Evolutionary conservation across 2,113 vertebrate genomes (phyloP).

Genomic region (Cervus canadensis): DNA sequence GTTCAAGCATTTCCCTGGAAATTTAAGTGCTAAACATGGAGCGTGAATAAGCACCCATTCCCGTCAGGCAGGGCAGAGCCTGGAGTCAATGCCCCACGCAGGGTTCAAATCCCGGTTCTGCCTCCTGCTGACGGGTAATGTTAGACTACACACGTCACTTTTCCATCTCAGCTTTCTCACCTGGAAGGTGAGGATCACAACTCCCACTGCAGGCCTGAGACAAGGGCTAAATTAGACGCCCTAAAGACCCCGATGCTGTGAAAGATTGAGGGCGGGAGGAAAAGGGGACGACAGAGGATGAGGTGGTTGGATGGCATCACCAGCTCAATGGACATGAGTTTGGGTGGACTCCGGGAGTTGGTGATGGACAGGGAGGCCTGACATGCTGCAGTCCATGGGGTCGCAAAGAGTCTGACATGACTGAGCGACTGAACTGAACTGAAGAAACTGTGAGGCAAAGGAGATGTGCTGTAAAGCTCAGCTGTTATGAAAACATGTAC

Average conservation of each 20-base stretch:
- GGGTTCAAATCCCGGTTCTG: background rate
- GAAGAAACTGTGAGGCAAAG: background rate
- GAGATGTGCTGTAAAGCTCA: background rate
- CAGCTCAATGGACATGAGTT: background rate
- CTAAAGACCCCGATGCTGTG: background rate
- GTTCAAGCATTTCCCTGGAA: constrained; percentile 62
- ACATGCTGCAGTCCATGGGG: rapidly evolving
- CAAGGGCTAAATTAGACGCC: rapidly evolving
- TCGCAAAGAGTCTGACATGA: rapidly evolving
- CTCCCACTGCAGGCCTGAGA: background rate
- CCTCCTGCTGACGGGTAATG: background rate
- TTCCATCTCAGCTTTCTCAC: background rate
- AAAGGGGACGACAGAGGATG: background rate
- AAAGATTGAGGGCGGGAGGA: background rate
- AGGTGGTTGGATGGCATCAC: background rate
- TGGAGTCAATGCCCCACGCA: background rate
- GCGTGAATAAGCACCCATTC: constrained; percentile 37
- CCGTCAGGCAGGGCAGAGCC: rapidly evolving
- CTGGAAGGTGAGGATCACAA: background rate
- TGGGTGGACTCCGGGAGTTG: background rate
- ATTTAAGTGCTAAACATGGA: constrained; percentile 63
- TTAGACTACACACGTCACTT: background rate
- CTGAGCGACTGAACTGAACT: background rate
- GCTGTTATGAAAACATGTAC: background rate
- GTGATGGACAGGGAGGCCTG: background rate